Evolutionary conservation across 2,797 vertebrate species (phyloP), one percentile per base, ranked within the genome.

Genomic region (Euphonia xanthogaster): DNA sequence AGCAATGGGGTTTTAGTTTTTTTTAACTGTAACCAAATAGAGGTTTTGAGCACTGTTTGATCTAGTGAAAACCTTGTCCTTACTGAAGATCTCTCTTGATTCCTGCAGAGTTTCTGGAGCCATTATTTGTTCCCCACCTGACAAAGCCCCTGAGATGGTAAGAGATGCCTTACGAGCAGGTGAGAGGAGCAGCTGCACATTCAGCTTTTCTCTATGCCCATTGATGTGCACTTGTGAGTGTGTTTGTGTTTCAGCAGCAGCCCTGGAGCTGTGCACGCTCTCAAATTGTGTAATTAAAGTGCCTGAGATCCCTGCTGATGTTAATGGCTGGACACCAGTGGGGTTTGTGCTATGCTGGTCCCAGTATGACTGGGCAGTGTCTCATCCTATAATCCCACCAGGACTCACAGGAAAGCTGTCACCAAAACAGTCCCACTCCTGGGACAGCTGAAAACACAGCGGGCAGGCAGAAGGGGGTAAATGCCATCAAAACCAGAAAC

Each of bases 21-120:
- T 37, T 33, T 70, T 17, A 45, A 14, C 40, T 51, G 37, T 51
- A 33, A 37, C 53, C 23, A 55, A 18, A 70, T 30, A 28, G 35
- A 75, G 22, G 3, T 67, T 57, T 40, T 44, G 40, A 54, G 25
- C 4, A 0, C 19, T 89, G 28, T 11, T 83, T 24, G 0, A 33
- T 58, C 44, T 42, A 14, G 23, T 37, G 40, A 42, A 67, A 63
- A 9, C 7, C 28, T 58, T 1, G 1, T 47, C 12, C 65, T 86
- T 71, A 44, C 31, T 73, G 62, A 33, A 61, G 18, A 8, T 44
- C 37, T 95, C 39, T 62, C 10, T 68, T 58, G 55, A 22, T 65
- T 90, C 54, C 47, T 58, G n/a, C 85, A 97, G 97, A 15, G 96
- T 97, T 18, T 97, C 94, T 44, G 97, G 96, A 93, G 93, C 94